phyloP scores from a whole-genome alignment of 2,888 invertebrate species.

The Drosophila emarginata region DNA sequence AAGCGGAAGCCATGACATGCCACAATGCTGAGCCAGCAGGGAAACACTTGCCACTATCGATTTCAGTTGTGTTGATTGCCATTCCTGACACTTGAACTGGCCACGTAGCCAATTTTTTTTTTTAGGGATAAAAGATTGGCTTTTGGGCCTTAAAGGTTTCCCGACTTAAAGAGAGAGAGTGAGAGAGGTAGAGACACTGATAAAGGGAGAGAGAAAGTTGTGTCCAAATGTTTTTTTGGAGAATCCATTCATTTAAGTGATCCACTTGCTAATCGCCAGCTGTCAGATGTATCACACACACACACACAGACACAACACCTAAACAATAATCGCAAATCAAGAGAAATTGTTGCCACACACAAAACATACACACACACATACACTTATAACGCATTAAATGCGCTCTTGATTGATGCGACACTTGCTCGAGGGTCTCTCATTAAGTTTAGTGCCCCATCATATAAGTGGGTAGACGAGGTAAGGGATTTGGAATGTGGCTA shows the following conservation, averaged over 20 bases:
- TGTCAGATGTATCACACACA: slow-evolving; percentile 45
- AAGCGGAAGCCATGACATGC: slow-evolving; percentile 59
- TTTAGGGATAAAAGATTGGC: slow-evolving; percentile 16
- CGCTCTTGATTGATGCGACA: slow-evolving; percentile 76
- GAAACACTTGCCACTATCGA: slow-evolving; percentile 36
- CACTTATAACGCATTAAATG: slow-evolving; percentile 61
- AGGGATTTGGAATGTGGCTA: not conserved
- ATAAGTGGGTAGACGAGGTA: not conserved
- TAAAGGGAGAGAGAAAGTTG: not conserved
- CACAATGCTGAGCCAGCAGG: slow-evolving; percentile 67
- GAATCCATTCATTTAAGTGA: slow-evolving; percentile 65
- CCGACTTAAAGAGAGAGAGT: slow-evolving; percentile 23
- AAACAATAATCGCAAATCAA: slow-evolving; percentile 73
- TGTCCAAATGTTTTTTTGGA: slow-evolving; percentile 17
- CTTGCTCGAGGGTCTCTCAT: slow-evolving; percentile 74
- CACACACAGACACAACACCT: slow-evolving; percentile 46
- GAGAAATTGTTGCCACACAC: slow-evolving; percentile 58
- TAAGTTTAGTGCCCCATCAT: slow-evolving; percentile 59
- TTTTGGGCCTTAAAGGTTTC: slow-evolving; percentile 15
- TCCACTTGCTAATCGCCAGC: slow-evolving; percentile 72
- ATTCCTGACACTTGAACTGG: slow-evolving; percentile 53
- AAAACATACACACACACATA: slow-evolving; percentile 5
- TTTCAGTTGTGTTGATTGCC: slow-evolving; percentile 58
- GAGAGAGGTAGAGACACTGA: too few species aligned
- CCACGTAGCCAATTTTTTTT: slow-evolving; percentile 67